Base-by-base conservation (phyloP, 1,140 invertebrate genomes). In the Lepidostoma basale region DNA sequence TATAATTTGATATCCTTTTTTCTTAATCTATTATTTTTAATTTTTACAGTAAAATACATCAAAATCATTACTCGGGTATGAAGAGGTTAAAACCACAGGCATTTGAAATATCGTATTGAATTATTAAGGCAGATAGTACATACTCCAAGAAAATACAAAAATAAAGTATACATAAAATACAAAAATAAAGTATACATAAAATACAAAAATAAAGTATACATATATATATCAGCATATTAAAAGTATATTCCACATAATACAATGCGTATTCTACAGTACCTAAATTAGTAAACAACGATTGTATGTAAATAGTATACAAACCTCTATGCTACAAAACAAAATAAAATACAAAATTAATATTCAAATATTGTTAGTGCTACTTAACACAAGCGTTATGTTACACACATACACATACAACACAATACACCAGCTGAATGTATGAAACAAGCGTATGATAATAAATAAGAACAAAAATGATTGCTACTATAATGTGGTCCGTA, bases 341-440 rank as follows among this genome's bases (percentile, higher is more conserved):
- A 68, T 66, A 70, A 70, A 73, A 72, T 49, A 33, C 25, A 73
- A 68, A 49, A 60, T 44, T 68, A 62, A 20, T 42, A 42, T 56
- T 22, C 9, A 26, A 16, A 39, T 39, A 56, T 5, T 8, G 36
- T 42, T 60, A 42, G 42, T 22, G n/a, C 42, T 60, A 60, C 36
- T 60, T 3, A 33, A 42, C 42, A 42, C 12, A 59, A 42, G 42
- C 42, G 14, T 42, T 60, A 45, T 42, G 23, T 60, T 42, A 39
- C n/a, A 39, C 22, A 67, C 49, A 71, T 40, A 49, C 64, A 71
- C 30, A 42, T 42, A 60, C 42, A 26, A 40, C 54, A 22, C 36
- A 60, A 12, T 18, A 44, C 42, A 69, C 28, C 14, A 62, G 39
- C 14, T 64, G 36, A 69, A 52, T 49, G 20, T 26, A 45, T 14